Percentiles rank a stretch among this genome's conserved stretches.
Conservation (phyloP, 2,797 vertebrate genomes). For the Mormyrus hasselquistii region DNA sequence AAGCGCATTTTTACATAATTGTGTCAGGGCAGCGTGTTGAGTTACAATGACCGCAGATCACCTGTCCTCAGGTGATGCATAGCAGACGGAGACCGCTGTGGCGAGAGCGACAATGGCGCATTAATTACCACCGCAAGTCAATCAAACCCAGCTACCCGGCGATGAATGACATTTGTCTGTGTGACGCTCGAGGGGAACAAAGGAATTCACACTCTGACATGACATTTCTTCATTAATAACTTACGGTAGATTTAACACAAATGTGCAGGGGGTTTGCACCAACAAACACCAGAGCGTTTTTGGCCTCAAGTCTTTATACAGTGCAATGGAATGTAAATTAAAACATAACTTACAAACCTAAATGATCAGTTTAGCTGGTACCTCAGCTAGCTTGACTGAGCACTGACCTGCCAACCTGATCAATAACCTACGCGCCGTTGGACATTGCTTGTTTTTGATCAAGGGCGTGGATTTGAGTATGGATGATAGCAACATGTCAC, state of each 20-base stretch:
- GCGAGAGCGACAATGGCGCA: not conserved
- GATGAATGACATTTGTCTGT: slow-evolving; percentile 8
- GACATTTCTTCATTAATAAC: not conserved
- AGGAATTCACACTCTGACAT: not conserved
- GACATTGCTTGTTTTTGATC: not conserved
- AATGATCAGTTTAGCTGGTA: not conserved
- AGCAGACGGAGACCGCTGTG: not conserved
- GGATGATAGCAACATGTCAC: not conserved
- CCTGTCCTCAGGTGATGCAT: not conserved
- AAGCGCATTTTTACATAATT: not conserved
- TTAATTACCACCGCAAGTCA: not conserved
- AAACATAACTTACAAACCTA: not conserved
- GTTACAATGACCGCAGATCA: not conserved
- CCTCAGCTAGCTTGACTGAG: not conserved
- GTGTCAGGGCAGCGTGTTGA: not conserved
- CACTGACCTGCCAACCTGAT: not conserved
- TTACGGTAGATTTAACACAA: not conserved
- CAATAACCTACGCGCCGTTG: not conserved
- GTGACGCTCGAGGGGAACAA: not conserved
- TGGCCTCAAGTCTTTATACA: not conserved
- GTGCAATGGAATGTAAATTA: not conserved
- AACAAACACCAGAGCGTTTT: not conserved
- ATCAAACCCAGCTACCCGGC: not conserved
- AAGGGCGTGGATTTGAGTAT: not conserved
- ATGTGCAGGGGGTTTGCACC: not conserved